These are phyloP conservation scores for Gymnopithys bicolor DNA, from an alignment of 2,797 vertebrate genomes.

Conservation along the genomic window DNA sequence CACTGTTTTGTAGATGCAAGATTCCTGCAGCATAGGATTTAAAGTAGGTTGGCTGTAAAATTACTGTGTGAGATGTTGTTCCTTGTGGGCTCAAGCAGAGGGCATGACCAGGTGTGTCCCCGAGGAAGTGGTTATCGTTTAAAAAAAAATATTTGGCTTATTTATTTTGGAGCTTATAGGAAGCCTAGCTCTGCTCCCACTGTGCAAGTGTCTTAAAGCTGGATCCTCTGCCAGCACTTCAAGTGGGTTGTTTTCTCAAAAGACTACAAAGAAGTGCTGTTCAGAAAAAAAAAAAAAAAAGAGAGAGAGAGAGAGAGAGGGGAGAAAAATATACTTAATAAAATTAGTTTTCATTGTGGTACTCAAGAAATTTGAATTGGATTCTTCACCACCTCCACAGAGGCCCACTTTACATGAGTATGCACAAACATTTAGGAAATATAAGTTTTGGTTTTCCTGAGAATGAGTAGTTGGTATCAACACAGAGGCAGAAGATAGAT, in stretches of 20 bases:
- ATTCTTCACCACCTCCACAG: neutral
- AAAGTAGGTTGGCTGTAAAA: neutral
- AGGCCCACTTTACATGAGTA: neutral
- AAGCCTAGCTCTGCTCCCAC: neutral
- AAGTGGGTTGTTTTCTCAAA: neutral
- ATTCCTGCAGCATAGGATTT: neutral
- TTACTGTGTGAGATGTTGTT: neutral
- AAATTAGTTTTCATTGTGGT: neutral
- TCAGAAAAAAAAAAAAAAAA: neutral
- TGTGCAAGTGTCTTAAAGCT: neutral
- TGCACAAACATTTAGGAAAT: neutral
- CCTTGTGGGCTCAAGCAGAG: neutral
- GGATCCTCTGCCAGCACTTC: neutral
- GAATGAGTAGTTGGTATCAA: neutral
- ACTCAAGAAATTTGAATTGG: neutral
- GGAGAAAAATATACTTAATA: neutral
- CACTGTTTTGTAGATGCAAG: neutral
- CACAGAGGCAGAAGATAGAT: neutral
- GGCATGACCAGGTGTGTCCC: neutral
- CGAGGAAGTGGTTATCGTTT: neutral
- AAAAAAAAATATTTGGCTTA: rapidly evolving
- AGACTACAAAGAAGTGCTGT: neutral
- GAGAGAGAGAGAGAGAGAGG: neutral
- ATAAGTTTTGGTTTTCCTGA: neutral
- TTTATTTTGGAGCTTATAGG: neutral